phyloP scores from a whole-genome alignment of 2,113 vertebrate genomes.

The Monarcha castaneiventris region DNA sequence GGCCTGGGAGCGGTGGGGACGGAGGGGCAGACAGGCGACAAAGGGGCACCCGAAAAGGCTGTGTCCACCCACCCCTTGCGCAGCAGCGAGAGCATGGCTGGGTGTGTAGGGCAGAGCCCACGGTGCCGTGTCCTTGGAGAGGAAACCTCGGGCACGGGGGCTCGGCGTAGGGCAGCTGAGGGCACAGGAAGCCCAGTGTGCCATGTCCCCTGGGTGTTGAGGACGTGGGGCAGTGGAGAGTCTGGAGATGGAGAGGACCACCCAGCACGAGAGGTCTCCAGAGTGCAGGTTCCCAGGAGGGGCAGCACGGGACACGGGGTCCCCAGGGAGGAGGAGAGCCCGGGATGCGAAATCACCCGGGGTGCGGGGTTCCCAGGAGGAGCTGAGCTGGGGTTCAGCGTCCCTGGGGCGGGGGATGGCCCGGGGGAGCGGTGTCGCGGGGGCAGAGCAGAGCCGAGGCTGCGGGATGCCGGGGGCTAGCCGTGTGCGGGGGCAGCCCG shows the following conservation, averaged over 20 bases:
- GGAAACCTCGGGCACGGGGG: not conserved
- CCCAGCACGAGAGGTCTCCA: not conserved
- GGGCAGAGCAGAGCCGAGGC: not conserved
- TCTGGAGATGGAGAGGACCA: not conserved
- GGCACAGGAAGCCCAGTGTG: rapidly evolving
- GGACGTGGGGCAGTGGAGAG: not conserved
- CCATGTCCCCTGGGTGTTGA: not conserved
- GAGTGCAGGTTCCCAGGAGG: not conserved
- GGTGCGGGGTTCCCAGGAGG: not conserved
- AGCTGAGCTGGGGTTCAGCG: not conserved
- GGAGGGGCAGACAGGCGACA: not conserved
- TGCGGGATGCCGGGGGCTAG: not conserved
- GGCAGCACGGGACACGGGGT: not conserved
- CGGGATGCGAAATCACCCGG: not conserved
- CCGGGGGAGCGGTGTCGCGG: not conserved
- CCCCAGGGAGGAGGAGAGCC: not conserved
- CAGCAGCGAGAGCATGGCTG: not conserved
- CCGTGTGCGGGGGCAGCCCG: not conserved
- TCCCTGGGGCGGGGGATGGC: not conserved
- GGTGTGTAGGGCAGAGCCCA: not conserved
- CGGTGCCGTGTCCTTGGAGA: rapidly evolving
- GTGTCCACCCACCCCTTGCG: rapidly evolving
- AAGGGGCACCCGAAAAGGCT: not conserved
- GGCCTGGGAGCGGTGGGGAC: rapidly evolving
- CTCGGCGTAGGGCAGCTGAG: not conserved